Percentiles rank a stretch among this genome's conserved stretches.
Evolutionary conservation across 2,888 invertebrate species (phyloP).

Genomic region (Idaea aversata): DNA sequence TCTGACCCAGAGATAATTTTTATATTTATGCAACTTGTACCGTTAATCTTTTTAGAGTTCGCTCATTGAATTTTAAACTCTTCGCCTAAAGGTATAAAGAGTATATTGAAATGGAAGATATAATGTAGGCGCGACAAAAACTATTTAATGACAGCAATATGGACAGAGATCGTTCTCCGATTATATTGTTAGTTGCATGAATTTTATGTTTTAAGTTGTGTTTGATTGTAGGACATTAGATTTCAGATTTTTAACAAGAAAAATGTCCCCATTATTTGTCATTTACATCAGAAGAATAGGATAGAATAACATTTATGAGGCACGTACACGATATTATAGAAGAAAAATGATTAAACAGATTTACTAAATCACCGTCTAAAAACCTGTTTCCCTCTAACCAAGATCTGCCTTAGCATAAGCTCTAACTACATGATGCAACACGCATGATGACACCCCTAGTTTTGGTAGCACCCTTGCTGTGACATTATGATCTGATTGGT

Average conservation of each 20-base stretch:
- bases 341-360: too few species aligned
- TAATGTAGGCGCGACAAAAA: slow-evolving; percentile 33
- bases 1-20: slow-evolving; percentile 1
- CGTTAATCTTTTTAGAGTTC: slow-evolving; percentile 3
- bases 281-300: neutral
- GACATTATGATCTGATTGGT: too few species aligned
- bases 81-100: neutral
- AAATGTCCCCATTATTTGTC: neutral
- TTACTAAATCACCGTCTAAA: too few species aligned
- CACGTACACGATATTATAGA: too few species aligned
- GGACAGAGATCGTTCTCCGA: slow-evolving; percentile 41
- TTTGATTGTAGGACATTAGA: slow-evolving; percentile 38
- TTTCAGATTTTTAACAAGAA: slow-evolving; percentile 22
- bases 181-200: slow-evolving; percentile 33
- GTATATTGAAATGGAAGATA: neutral
- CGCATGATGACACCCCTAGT: too few species aligned
- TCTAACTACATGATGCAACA: too few species aligned
- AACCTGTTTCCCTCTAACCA: too few species aligned
- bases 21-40: slow-evolving; percentile 1
- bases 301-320: neutral
- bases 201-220: slow-evolving; percentile 31
- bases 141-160: slow-evolving; percentile 53
- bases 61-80: neutral
- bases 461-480: too few species aligned
- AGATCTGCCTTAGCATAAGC: too few species aligned